Conservation (phyloP, 2,113 vertebrate genomes). For the Chrysochloris asiatica region DNA sequence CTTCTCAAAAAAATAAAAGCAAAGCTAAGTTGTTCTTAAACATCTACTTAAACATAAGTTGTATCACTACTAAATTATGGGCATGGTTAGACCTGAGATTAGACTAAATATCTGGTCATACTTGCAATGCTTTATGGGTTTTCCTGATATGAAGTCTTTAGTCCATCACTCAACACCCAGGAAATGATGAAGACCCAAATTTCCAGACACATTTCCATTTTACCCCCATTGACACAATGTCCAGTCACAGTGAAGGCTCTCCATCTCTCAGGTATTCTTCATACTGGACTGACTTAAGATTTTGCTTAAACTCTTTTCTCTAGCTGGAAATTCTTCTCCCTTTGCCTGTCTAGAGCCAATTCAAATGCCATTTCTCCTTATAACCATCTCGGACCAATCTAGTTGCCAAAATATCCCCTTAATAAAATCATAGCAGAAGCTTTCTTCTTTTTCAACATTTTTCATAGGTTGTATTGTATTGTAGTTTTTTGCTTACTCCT, state of each 20-base stretch:
- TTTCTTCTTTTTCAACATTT: not conserved
- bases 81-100: not conserved
- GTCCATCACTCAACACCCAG: not conserved
- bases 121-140: not conserved
- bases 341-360: not conserved
- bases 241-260: not conserved
- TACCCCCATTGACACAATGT: not conserved
- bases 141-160: not conserved
- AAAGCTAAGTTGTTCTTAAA: not conserved
- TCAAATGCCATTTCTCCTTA: not conserved
- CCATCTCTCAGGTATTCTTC: not conserved
- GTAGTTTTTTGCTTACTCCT: not conserved
- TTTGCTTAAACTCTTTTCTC: not conserved
- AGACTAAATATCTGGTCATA: not conserved
- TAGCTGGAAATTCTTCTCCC: not conserved
- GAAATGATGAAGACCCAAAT: not conserved
- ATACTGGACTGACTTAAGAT: not conserved
- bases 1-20: slow-evolving; percentile 11
- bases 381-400: not conserved
- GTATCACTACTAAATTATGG: not conserved
- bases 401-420: not conserved
- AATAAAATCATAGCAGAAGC: not conserved
- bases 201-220: not conserved
- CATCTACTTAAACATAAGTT: too few species aligned
- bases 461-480: not conserved